Base-by-base conservation (phyloP, 2,888 invertebrate species). In the Nineta flava region DNA sequence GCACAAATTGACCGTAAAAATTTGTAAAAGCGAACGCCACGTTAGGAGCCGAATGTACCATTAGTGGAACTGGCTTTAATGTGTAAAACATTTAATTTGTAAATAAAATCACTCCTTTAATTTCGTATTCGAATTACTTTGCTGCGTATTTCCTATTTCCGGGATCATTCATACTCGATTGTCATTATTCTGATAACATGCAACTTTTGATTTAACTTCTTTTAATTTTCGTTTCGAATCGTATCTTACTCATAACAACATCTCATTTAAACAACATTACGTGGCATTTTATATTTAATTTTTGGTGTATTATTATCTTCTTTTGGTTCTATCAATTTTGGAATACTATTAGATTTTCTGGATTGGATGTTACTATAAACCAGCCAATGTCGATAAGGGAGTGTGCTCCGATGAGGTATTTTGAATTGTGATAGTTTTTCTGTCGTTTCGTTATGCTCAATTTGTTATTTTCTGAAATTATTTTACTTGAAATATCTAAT, bases 151-250 rank as follows among this genome's bases (percentile, higher is more conserved):
- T 26, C 26, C 26, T 7, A 26, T 26, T 26, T 26, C 7, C 26
- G 26, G 26, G 7, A 26, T 26, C 26, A 26, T 26, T 26, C 6
- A 26, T 26, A 26, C 38, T 38, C 38, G 38, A 38, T n/a, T 43
- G 7, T 43, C 49, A 31, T 21, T 50, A 50, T 51, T 54, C 52
- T 70, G 69, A 59, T 69, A 69, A 16, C 72, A 70, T 60, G 77
- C 74, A 53, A 90, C 83, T 67, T 87, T 85, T 45, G 92, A 87
- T 66, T 92, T 93, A 34, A 93, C 83, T 64, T 93, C 91, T 66
- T 86, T 87, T 56, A 80, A 71, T 55, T 81, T 79, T 10, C 82
- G 77, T 61, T 83, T 83, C 38, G 74, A 73, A 55, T 80, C 80
- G 41, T 53, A 87, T 85, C 66, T 84, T 84, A 66, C 82, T 85